These are phyloP conservation scores for Glossophaga mutica DNA, from an alignment of 2,797 vertebrate species.

Conservation along the genomic window DNA sequence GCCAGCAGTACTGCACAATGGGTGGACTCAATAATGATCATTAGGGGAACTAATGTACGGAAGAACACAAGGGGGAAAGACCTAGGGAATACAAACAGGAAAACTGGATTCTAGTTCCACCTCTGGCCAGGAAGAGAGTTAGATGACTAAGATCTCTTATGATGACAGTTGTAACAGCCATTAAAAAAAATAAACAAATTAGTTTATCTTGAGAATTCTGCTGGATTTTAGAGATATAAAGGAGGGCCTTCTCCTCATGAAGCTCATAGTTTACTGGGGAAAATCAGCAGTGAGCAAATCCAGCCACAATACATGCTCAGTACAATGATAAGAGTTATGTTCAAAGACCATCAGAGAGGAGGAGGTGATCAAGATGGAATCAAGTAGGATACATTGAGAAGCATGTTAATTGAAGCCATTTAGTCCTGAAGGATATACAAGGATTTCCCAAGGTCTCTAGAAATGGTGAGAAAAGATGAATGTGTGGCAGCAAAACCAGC, in stretches of 20 bases:
- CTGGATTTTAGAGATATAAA: background rate
- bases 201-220: background rate
- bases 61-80: rapidly evolving
- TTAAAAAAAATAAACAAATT: background rate
- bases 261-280: background rate
- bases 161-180: background rate
- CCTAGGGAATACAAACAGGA: background rate
- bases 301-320: background rate
- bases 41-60: rapidly evolving
- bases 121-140: background rate
- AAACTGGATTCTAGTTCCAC: background rate
- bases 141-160: background rate
- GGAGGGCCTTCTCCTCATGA: background rate
- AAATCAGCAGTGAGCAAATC: background rate
- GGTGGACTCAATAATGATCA: background rate
- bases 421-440: background rate
- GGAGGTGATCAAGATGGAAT: background rate
- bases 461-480: background rate
- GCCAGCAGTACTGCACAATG: background rate
- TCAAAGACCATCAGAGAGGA: background rate
- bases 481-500: background rate
- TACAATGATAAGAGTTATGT: background rate
- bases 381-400: background rate
- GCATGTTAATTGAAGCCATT: background rate
- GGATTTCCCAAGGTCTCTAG: background rate